A percentile compares a stretch with the other conserved stretches of the same genome.
These are phyloP conservation scores for Aphelenchoides bicaudatus DNA, from an alignment of 2,888 invertebrate species.

Conservation along the genomic window DNA sequence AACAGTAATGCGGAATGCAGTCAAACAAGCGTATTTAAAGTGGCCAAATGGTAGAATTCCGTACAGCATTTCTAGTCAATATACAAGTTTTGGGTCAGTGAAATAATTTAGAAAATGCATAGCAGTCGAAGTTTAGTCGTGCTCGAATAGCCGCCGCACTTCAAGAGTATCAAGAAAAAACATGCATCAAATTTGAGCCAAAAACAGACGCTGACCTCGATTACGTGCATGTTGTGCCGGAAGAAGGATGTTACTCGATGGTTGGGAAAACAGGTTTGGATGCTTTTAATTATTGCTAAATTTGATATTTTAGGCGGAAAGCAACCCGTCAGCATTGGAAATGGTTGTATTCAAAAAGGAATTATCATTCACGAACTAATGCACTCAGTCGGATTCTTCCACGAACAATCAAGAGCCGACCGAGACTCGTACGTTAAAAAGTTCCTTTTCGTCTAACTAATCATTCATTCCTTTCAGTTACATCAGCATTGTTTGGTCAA, in stretches of 20 bases:
- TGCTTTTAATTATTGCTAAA: neutral
- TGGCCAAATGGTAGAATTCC: constrained; percentile 57
- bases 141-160: constrained; percentile 57
- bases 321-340: constrained; percentile 59
- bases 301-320: constrained; percentile 52
- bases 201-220: constrained; percentile 54
- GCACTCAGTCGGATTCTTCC: constrained; percentile 61
- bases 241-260: constrained; percentile 60
- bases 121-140: constrained; percentile 38
- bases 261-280: constrained; percentile 52
- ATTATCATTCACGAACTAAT: constrained; percentile 60
- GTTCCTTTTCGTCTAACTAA: too few species aligned
- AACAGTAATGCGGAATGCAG: constrained; percentile 54
- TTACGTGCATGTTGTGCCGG: constrained; percentile 59
- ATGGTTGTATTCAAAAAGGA: constrained; percentile 53
- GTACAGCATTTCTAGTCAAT: constrained; percentile 57
- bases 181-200: constrained; percentile 55
- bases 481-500: constrained; percentile 57
- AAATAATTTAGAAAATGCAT: neutral
- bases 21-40: constrained; percentile 55
- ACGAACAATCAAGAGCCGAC: constrained; percentile 61
- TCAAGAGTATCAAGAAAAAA: constrained; percentile 50
- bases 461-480: too few species aligned
- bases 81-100: constrained; percentile 44
- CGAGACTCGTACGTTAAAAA: constrained; percentile 60